These are phyloP conservation scores for Macrobrachium nipponense DNA, from an alignment of 1,140 invertebrate species.

Conservation along the genomic window DNA sequence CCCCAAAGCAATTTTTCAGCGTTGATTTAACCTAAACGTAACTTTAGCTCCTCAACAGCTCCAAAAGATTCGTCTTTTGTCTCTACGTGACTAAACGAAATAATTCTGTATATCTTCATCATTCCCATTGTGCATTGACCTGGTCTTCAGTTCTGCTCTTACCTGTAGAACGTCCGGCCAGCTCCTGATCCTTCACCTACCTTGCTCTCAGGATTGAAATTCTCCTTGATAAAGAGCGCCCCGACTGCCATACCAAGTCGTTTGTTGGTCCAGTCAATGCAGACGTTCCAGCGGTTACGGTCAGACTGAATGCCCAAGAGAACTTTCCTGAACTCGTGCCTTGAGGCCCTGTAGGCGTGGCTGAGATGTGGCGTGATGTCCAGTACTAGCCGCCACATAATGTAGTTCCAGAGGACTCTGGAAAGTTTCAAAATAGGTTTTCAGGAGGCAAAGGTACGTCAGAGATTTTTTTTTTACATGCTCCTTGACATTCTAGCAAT, in stretches of 20 bases:
- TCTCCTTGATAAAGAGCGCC: constrained; percentile 83
- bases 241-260: constrained; percentile 86
- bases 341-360: constrained; percentile 81
- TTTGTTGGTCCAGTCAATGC: constrained; percentile 88
- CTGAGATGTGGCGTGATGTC: constrained; percentile 85
- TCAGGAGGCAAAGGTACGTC: background rate
- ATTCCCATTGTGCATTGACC: too few species aligned
- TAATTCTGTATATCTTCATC: too few species aligned
- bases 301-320: constrained; percentile 83
- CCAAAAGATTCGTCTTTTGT: too few species aligned
- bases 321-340: constrained; percentile 84
- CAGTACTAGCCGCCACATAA: constrained; percentile 85
- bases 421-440: background rate
- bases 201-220: constrained; percentile 87
- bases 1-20: too few species aligned
- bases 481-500: too few species aligned
- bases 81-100: too few species aligned
- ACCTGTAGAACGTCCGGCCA: too few species aligned
- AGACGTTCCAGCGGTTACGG: constrained; percentile 82
- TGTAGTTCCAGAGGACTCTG: constrained; percentile 85
- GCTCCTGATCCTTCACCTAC: constrained; percentile 67
- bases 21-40: too few species aligned
- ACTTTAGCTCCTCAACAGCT: too few species aligned
- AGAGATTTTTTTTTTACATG: too few species aligned
- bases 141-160: too few species aligned